phyloP scores from a whole-genome alignment of 2,113 vertebrate species.

The Cynocephalus volans region DNA sequence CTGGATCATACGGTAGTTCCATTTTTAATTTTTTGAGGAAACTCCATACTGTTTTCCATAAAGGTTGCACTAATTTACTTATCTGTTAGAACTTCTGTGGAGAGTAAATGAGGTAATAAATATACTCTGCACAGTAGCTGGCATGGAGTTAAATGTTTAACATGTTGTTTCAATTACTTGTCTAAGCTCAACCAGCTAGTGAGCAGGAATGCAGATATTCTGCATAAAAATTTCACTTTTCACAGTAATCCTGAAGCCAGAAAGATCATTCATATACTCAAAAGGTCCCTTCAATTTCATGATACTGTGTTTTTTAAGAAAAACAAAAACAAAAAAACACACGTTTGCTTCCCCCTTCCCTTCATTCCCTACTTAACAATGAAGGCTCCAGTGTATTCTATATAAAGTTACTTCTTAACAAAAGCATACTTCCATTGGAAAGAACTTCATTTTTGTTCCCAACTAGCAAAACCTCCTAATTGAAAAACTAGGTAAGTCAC shows the following conservation, averaged over 20 bases:
- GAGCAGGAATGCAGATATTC: not conserved
- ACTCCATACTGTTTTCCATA: not conserved
- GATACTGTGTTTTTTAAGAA: not conserved
- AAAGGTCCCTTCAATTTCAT: constrained; percentile 17
- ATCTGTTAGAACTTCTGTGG: not conserved
- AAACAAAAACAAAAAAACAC: not conserved
- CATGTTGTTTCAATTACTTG: not conserved
- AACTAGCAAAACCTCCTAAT: not conserved
- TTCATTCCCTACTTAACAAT: not conserved
- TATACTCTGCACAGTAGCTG: not conserved
- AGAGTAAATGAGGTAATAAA: constrained; percentile 41
- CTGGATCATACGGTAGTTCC: not conserved
- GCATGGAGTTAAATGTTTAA: not conserved
- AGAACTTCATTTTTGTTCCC: not conserved
- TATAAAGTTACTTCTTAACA: not conserved
- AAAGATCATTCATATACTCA: not conserved
- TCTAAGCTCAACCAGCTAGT: not conserved
- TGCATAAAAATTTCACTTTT: not conserved
- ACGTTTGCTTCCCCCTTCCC: not conserved
- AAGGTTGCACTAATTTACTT: not conserved
- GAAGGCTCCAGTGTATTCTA: not conserved
- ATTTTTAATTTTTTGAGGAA: not conserved
- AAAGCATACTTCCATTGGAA: not conserved
- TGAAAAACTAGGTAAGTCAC: constrained; percentile 1
- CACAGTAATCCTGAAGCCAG: constrained; percentile 25